Conservation (phyloP, 2,888 invertebrate species). For the Diaperis boleti region DNA sequence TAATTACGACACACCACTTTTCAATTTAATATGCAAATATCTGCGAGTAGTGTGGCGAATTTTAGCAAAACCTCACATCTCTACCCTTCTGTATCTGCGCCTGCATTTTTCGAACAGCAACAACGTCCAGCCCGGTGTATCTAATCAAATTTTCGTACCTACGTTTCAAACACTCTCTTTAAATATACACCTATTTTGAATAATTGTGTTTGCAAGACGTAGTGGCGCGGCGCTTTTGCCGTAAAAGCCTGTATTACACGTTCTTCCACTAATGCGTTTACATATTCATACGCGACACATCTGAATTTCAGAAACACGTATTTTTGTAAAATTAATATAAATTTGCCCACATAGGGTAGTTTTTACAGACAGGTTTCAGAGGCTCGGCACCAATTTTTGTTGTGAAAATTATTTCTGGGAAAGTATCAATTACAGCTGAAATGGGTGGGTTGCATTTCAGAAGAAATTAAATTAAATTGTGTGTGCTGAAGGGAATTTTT, state of each 20-base stretch:
- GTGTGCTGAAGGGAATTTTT: too few relatives aligned
- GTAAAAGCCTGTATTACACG: slow-evolving; percentile 54
- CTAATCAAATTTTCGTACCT: slow-evolving; percentile 34
- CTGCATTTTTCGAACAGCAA: slow-evolving; percentile 22
- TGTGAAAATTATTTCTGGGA: too few relatives aligned
- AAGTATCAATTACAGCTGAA: too few relatives aligned
- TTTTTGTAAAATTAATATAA: slow-evolving; percentile 28
- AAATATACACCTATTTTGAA: slow-evolving; percentile 52
- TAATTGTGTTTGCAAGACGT: slow-evolving; percentile 53
- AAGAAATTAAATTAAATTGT: too few relatives aligned
- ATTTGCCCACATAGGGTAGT: too few relatives aligned
- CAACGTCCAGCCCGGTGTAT: slow-evolving; percentile 29
- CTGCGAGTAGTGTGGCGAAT: slow-evolving; percentile 6
- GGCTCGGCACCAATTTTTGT: too few relatives aligned
- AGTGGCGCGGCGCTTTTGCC: slow-evolving; percentile 47
- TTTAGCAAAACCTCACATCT: slow-evolving; percentile 8
- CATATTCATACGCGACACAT: slow-evolving; percentile 52
- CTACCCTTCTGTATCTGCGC: slow-evolving; percentile 7
- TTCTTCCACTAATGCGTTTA: slow-evolving; percentile 54
- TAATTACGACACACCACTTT: slow-evolving; percentile 32
- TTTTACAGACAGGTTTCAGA: too few relatives aligned
- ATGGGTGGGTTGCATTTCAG: too few relatives aligned
- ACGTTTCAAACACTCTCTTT: slow-evolving; percentile 46
- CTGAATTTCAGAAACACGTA: slow-evolving; percentile 20
- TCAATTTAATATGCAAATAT: slow-evolving; percentile 39